Conservation (phyloP, 2,888 invertebrate genomes). For the Metellina segmentata region DNA sequence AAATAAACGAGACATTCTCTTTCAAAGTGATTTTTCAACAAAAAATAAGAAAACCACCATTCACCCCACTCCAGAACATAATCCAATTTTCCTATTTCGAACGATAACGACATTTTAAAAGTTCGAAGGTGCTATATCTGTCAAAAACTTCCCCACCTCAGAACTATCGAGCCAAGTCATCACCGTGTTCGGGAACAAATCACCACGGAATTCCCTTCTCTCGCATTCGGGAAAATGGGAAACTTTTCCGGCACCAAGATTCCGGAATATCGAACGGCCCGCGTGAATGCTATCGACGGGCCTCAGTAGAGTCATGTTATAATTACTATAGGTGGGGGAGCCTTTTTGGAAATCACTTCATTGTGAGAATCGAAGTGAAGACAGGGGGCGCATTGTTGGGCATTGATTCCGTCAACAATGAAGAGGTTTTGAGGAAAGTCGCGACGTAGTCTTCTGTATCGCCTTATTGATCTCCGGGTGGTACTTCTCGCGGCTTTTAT, state of each 20-base stretch:
- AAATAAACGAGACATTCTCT: too few species aligned
- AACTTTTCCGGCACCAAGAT: constrained; percentile 9
- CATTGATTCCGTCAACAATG: constrained; percentile 69
- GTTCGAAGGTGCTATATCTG: constrained; percentile 19
- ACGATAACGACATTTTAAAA: constrained; percentile 19
- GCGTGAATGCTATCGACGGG: not conserved
- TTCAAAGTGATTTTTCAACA: too few species aligned
- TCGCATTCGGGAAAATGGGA: not conserved
- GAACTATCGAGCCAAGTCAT: constrained; percentile 8
- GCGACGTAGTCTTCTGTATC: constrained; percentile 31
- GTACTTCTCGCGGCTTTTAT: constrained; percentile 24
- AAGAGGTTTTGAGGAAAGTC: constrained; percentile 46
- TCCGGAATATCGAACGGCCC: not conserved
- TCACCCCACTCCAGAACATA: too few species aligned
- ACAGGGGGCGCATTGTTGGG: constrained; percentile 31
- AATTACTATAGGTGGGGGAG: constrained; percentile 12
- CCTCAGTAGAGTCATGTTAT: constrained; percentile 5
- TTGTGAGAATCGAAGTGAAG: not conserved
- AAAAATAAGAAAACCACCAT: too few species aligned
- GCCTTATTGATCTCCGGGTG: constrained; percentile 35
- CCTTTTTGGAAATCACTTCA: too few species aligned
- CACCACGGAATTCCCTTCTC: constrained; percentile 2
- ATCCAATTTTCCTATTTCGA: not conserved
- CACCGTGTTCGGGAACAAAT: constrained; percentile 14
- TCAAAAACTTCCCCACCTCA: constrained; percentile 18